These are phyloP conservation scores for Heliconius aoede DNA, from an alignment of 2,888 invertebrate species.

Conservation along the genomic window DNA sequence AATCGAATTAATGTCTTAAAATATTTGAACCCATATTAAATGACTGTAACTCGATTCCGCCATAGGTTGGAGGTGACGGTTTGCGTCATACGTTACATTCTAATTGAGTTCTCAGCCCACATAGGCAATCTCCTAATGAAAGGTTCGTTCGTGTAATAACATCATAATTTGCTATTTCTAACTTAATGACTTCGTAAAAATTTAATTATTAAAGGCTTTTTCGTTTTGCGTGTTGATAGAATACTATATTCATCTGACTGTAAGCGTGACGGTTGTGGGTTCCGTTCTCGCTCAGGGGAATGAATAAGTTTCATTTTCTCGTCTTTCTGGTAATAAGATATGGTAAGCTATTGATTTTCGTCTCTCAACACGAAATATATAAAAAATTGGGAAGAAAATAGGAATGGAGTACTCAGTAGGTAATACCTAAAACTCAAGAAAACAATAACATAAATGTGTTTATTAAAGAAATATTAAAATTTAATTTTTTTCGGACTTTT, in stretches of 20 bases:
- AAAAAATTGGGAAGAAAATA: no score
- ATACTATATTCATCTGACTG: background rate
- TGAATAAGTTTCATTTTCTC: no score
- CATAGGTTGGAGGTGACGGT: constrained; percentile 13
- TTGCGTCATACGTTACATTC: constrained; percentile 12
- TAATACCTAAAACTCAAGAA: no score
- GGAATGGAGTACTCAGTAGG: no score
- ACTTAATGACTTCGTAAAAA: constrained; percentile 13
- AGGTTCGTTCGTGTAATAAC: constrained; percentile 21
- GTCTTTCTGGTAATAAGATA: no score
- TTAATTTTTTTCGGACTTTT: background rate
- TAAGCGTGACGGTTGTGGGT: no score
- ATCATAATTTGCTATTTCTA: constrained; percentile 17
- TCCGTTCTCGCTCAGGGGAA: no score
- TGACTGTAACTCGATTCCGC: background rate
- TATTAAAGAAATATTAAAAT: background rate
- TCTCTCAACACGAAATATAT: no score
- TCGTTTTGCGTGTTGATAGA: background rate
- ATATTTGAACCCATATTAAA: background rate
- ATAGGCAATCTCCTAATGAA: constrained; percentile 31
- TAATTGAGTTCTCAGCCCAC: constrained; percentile 28
- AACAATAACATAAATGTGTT: background rate
- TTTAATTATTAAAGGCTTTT: background rate
- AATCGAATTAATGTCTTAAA: background rate
- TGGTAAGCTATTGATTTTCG: no score